Evolutionary conservation across 2,113 vertebrate genomes (phyloP), one percentile per base, ranked within the genome.

Genomic region (Gambusia holbrooki): DNA sequence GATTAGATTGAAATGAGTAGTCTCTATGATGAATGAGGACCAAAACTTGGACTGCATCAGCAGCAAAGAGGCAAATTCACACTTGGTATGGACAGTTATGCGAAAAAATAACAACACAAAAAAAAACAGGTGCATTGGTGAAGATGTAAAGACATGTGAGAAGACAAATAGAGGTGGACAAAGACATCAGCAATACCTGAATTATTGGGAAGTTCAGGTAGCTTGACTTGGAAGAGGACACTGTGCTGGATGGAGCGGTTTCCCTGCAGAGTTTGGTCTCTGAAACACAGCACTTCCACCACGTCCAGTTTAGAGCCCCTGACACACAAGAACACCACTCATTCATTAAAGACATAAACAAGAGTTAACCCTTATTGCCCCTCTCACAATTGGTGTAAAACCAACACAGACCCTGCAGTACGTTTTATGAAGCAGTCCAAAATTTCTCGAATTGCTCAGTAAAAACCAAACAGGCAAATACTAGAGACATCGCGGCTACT

Each of bases 211-310:
- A 95, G 84, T 81, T 94, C 87, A 14, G 97, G 97, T 65, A 99
- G 94, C 71, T 94, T 93, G 90, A 99, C 93, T 90, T 97, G 95
- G 84, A 99, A 96, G 87, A 97, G 62, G 74, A 97, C 93, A 82
- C 97, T 98, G 92, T 99, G 98, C 13, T 94, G 88, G 75, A 96
- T 83, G 30, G 96, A 96, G 79, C 97, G 95, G 12, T 85, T 87
- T 3, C 98, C 98, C 77, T 98, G 98, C 89, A 98, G 89, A 65
- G 97, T 99, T 66, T 97, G 92, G 86, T 99, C 98, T 68, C 97
- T 94, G 85, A 98, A 98, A 89, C 97, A 99, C 40, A 99, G 90
- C 62, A 99, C 95, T 88, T 98, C 96, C 51, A 98, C 64, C 0
- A 90, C 87, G 76, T 95, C 95, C 81, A 97, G 69, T 77, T 84